Percentiles rank a stretch among this genome's conserved stretches.
phyloP scores from a whole-genome alignment of 2,888 invertebrate genomes.

The Nasonovia ribisnigri region DNA sequence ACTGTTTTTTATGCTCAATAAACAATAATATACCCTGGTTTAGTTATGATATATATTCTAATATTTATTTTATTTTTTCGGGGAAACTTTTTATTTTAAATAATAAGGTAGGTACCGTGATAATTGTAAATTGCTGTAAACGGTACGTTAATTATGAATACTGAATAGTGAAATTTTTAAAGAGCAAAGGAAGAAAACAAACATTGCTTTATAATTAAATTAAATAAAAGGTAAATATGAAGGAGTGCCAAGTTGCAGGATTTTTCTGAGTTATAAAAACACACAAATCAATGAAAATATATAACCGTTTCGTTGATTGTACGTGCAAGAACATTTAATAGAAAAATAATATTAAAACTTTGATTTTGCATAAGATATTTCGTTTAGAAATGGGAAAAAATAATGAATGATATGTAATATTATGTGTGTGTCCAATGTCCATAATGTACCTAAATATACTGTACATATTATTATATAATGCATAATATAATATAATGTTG shows the following conservation, averaged over 20 bases:
- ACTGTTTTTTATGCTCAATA: neutral
- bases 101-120: neutral
- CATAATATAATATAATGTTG: no score
- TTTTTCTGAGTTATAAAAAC: neutral
- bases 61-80: neutral
- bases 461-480: no score
- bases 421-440: no score
- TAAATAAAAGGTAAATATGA: neutral
- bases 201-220: conserved; percentile 9
- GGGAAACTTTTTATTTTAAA: neutral
- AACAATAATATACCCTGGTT: neutral
- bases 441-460: no score
- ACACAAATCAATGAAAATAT: neutral
- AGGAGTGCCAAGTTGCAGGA: neutral
- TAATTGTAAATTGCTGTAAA: conserved; percentile 23
- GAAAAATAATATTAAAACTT: neutral
- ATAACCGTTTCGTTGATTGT: neutral
- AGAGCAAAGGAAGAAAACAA: neutral
- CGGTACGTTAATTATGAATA: conserved; percentile 4
- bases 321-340: neutral
- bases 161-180: conserved; percentile 17
- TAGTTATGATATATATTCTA: neutral
- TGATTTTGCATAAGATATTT: no score
- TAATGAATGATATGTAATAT: no score
- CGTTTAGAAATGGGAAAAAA: no score